A percentile compares a stretch with the other conserved stretches of the same genome.
phyloP scores from a whole-genome alignment of 2,888 invertebrate genomes.

The Melanargia galathea region DNA sequence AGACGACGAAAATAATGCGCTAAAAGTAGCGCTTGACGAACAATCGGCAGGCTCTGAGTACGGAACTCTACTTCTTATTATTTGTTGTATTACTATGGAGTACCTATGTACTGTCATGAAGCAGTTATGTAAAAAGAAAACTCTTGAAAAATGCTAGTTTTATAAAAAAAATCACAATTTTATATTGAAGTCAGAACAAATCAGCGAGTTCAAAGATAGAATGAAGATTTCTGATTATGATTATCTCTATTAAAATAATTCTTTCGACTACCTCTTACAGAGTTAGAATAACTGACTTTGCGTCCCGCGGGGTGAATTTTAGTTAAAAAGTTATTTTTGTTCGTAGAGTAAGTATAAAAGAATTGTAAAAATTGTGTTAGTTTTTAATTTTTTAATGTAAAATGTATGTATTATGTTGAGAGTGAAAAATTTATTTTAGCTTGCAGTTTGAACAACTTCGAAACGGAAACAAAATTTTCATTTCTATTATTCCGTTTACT shows the following conservation, averaged over 20 bases:
- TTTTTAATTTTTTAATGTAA: not conserved
- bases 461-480: too few species aligned
- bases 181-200: not conserved
- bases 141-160: too few species aligned
- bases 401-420: slow-evolving; percentile 5
- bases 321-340: not conserved
- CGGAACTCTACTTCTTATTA: too few species aligned
- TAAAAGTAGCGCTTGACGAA: too few species aligned
- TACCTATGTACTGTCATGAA: too few species aligned
- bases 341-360: not conserved
- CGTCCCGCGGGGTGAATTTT: not conserved
- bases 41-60: too few species aligned
- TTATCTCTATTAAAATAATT: not conserved
- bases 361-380: not conserved
- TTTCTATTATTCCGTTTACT: too few species aligned
- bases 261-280: not conserved
- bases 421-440: not conserved
- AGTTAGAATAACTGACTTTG: not conserved
- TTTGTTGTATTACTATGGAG: too few species aligned
- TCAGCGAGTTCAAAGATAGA: not conserved
- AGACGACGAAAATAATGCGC: too few species aligned
- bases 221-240: not conserved
- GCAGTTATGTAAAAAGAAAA: too few species aligned
- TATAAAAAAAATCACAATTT: too few species aligned
- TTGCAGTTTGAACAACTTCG: not conserved